A percentile compares a stretch with the other conserved stretches of the same genome.
Conservation (phyloP, 2,797 vertebrate species). For the Champsocephalus esox region DNA sequence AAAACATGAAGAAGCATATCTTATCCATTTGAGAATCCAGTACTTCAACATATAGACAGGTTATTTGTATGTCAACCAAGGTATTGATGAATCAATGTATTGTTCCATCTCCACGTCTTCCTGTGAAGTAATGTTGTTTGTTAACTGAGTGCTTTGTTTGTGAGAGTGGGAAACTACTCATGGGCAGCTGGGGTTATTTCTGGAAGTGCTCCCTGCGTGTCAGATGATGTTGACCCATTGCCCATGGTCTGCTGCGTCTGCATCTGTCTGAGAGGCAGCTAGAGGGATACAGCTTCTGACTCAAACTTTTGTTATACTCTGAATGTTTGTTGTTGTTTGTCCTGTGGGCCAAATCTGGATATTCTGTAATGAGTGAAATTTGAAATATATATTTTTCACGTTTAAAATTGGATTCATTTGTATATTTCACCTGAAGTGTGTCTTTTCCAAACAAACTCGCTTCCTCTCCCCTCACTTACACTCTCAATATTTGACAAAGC, state of each 20-base stretch:
- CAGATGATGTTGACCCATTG: conserved; percentile 69
- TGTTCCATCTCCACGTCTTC: not conserved
- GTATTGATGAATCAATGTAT: not conserved
- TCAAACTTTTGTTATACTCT: conserved; percentile 37
- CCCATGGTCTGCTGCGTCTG: conserved; percentile 60
- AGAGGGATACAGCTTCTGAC: conserved; percentile 21
- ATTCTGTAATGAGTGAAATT: not conserved
- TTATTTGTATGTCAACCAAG: too few relatives aligned
- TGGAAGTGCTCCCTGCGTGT: conserved; percentile 50
- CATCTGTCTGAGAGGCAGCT: conserved; percentile 59
- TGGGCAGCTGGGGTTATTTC: conserved; percentile 60
- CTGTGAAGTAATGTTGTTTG: conserved; percentile 12
- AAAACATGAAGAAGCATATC: not conserved
- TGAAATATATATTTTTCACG: not conserved
- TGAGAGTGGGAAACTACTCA: conserved; percentile 14
- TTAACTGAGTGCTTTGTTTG: conserved; percentile 29
- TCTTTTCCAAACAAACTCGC: conserved; percentile 13
- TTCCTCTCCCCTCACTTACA: conserved; percentile 1
- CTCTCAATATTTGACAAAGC: conserved; percentile 53
- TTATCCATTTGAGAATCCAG: not conserved
- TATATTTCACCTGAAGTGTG: conserved; percentile 18
- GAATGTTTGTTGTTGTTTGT: conserved; percentile 15
- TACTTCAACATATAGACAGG: not conserved
- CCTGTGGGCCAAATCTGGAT: conserved; percentile 10
- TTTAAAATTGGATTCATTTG: not conserved